A percentile compares a stretch with the other conserved stretches of the same genome.
Evolutionary conservation across 1,140 invertebrate genomes (phyloP).

Genomic region (Aphelenchoides besseyi): DNA sequence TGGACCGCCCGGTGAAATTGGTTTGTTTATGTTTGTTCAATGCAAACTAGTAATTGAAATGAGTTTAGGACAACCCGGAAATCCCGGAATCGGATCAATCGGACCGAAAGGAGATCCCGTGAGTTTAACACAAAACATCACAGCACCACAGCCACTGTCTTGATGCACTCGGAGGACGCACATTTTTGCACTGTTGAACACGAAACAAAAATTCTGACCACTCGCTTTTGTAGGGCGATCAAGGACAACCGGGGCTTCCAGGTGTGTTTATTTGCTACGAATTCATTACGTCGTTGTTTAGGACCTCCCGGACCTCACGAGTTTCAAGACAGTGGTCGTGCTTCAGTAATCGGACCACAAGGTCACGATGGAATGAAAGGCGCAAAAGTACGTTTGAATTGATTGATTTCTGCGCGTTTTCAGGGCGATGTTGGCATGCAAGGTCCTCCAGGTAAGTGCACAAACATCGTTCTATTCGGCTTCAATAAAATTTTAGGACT

Average conservation of each 20-base stretch:
- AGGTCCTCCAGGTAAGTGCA: conserved; percentile 52
- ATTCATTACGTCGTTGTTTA: no score
- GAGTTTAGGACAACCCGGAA: conserved; percentile 52
- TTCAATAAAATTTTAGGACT: no score
- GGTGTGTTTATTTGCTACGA: no score
- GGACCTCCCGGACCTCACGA: conserved; percentile 33
- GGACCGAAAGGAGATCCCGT: conserved; percentile 62
- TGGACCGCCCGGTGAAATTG: conserved; percentile 59
- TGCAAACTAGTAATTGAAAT: not conserved
- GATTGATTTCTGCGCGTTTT: conserved; percentile 39
- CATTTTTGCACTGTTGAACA: conserved; percentile 1
- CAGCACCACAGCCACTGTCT: no score
- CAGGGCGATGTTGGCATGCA: conserved; percentile 56
- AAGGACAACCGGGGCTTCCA: conserved; percentile 31
- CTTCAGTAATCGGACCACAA: conserved; percentile 53
- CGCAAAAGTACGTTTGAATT: conserved; percentile 45
- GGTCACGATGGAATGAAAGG: conserved; percentile 51
- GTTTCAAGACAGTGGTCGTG: conserved; percentile 44
- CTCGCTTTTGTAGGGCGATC: conserved; percentile 49
- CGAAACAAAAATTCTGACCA: conserved; percentile 10
- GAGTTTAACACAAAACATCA: conserved; percentile 33
- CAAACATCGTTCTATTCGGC: no score
- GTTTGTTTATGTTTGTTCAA: conserved; percentile 28
- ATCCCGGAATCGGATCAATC: conserved; percentile 61
- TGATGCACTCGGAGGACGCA: not conserved